Percentiles rank a stretch among this genome's conserved stretches.
Conservation (phyloP, 2,797 vertebrate genomes). For the Apogon hyalosoma region DNA sequence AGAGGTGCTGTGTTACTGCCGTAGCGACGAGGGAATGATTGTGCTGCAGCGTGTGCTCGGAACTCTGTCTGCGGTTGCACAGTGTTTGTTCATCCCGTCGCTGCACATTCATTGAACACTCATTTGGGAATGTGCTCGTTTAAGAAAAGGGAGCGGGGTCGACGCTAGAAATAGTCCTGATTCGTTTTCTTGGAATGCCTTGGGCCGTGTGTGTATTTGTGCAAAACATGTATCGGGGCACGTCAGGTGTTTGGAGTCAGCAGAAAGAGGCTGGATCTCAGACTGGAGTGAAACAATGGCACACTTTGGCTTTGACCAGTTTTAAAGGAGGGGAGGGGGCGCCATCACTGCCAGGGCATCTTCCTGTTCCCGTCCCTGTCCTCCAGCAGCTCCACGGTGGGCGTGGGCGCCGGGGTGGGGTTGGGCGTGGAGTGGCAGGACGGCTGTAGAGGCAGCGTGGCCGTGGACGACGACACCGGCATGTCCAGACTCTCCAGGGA, state of each 20-base stretch:
- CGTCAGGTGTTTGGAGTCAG: conserved; percentile 37
- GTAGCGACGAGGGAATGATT: conserved; percentile 51
- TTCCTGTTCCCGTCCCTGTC: conserved; percentile 66
- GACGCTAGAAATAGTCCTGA: conserved; percentile 9
- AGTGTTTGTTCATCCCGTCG: conserved; percentile 3
- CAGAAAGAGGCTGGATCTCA: conserved; percentile 32
- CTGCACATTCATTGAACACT: not conserved
- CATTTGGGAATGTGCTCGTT: conserved; percentile 36
- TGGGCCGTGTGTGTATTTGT: conserved; percentile 52
- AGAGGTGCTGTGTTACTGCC: conserved; percentile 33
- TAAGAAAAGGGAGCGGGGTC: conserved; percentile 1
- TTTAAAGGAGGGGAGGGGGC: not conserved
- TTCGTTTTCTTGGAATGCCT: conserved; percentile 50
- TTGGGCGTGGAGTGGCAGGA: conserved; percentile 71
- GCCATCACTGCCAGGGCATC: conserved; percentile 77
- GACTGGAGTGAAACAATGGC: conserved; percentile 20
- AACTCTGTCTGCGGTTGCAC: not conserved
- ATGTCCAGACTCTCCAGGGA: conserved; percentile 84
- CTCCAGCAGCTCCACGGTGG: conserved; percentile 63
- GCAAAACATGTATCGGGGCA: conserved; percentile 52
- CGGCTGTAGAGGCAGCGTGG: conserved; percentile 75
- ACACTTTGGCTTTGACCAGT: conserved; percentile 36
- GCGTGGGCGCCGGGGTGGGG: conserved; percentile 53
- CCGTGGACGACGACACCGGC: conserved; percentile 72
- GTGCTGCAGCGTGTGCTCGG: conserved; percentile 50